Conservation (phyloP, 1,140 invertebrate genomes). For the Cheumatopsyche charites region DNA sequence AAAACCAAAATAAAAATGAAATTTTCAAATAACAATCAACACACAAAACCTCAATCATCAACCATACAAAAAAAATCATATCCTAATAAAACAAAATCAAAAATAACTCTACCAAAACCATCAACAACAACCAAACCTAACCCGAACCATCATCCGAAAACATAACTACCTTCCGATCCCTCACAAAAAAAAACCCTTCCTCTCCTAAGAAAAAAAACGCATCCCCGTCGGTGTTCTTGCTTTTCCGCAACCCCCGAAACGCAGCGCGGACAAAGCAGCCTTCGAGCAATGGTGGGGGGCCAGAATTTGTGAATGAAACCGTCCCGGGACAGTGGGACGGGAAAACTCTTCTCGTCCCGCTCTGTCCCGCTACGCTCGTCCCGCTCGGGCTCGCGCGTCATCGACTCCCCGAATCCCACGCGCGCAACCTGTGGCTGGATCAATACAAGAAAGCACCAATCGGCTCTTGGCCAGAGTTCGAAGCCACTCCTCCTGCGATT, state of each 20-base stretch:
- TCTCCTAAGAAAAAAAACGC: not conserved
- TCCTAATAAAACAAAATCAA: too few species aligned
- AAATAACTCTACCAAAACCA: too few species aligned
- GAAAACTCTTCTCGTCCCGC: conserved; percentile 2
- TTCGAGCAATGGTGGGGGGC: too few species aligned
- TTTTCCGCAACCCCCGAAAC: not conserved
- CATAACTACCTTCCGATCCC: not conserved
- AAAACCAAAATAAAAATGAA: too few species aligned
- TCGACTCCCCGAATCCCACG: conserved; percentile 45
- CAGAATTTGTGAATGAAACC: conserved; percentile 48
- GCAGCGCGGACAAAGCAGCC: too few species aligned
- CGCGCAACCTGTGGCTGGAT: conserved; percentile 48
- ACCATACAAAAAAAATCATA: too few species aligned
- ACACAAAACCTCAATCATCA: too few species aligned
- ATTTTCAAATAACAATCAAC: too few species aligned
- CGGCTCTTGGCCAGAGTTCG: not conserved
- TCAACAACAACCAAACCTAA: too few species aligned
- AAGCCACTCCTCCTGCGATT: conserved; percentile 50
- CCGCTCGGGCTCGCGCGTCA: conserved; percentile 42
- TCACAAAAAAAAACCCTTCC: not conserved
- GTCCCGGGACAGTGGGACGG: conserved; percentile 11
- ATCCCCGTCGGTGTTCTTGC: not conserved
- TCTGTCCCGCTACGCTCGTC: conserved; percentile 25
- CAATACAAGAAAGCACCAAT: conserved; percentile 42
- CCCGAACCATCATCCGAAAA: too few species aligned